These are phyloP conservation scores for Drosophila prosaltans DNA, from an alignment of 1,140 invertebrate genomes.

Conservation along the genomic window DNA sequence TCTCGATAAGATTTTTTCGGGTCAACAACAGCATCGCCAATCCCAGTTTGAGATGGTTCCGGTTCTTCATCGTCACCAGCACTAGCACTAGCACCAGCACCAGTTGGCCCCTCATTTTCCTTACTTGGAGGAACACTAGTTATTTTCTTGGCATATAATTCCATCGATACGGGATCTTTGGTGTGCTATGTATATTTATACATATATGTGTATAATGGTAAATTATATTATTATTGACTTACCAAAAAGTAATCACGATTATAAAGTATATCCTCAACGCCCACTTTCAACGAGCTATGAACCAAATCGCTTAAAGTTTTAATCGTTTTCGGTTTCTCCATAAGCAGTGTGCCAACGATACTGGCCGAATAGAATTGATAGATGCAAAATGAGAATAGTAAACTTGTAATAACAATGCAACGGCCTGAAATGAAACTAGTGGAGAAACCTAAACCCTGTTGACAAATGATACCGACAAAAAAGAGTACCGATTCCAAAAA, in stretches of 20 bases:
- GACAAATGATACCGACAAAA: slow-evolving; percentile 82
- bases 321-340: slow-evolving; percentile 86
- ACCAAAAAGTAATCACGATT: slow-evolving; percentile 87
- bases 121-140: slow-evolving; percentile 60
- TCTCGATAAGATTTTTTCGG: slow-evolving; percentile 65
- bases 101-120: slow-evolving; percentile 40
- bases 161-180: slow-evolving; percentile 84
- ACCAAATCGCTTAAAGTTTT: slow-evolving; percentile 86
- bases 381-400: slow-evolving; percentile 86
- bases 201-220: no score
- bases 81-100: slow-evolving; percentile 18
- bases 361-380: slow-evolving; percentile 90
- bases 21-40: slow-evolving; percentile 4
- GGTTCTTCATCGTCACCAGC: slow-evolving; percentile 49
- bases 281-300: slow-evolving; percentile 86
- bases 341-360: slow-evolving; percentile 88
- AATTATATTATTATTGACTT: slow-evolving; percentile 26
- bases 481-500: slow-evolving; percentile 81
- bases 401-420: slow-evolving; percentile 86
- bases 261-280: slow-evolving; percentile 86
- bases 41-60: slow-evolving; percentile 19
- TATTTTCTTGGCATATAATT: slow-evolving; percentile 84
- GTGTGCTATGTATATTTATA: slow-evolving; percentile 83
- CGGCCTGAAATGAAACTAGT: slow-evolving; percentile 85
- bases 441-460: slow-evolving; percentile 84